Evolutionary conservation across 2,888 invertebrate genomes (phyloP), one percentile per base, ranked within the genome.

Genomic region (Abrostola tripartita): DNA sequence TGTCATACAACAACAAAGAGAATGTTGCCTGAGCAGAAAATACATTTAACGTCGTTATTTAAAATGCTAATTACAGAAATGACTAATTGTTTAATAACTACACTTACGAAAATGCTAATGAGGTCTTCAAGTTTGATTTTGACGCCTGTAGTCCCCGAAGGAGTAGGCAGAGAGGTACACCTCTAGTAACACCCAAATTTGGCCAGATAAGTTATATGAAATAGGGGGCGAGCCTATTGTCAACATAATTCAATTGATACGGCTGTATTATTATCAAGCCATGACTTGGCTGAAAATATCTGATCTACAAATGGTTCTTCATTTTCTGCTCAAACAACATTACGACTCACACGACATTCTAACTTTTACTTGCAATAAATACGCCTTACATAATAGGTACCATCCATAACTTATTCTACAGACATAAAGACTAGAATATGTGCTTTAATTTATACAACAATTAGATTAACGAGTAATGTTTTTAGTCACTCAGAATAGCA

Each of bases 381-480:
- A 79, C 54, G 52, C 60, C 52, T 68, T 74, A 74, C 37, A 38
- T 49, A 61, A 63, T 68, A 56, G 12, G 50, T 59, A 59, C 68
- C 58, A 68, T 74, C 76, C 51, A 67, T 65, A 68, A 58, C 60
- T 70, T 77, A 79, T 11, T 59, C 56, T 65, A 60, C 50, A 66
- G 41, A 63, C 62, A 72, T 68, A 78, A 42, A 71, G 79, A 80
- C 79, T 80, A 80, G 79, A 80, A 75, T 76, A 68, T 79, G 72
- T 68, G 70, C 72, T 68, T 78, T 61, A 60, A 52, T 62, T 64
- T 63, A 64, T 64, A 77, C 78, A 74, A 76, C 52, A 74, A 68
- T 60, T 2, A 44, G 50, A 65, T 42, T 14, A 52, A 24, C 6
- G 35, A 47, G 47, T 38, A 47, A 63, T 41, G 8, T 9, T 37